Base-by-base conservation (phyloP, 2,888 invertebrate genomes). In the Odontothrips loti region DNA sequence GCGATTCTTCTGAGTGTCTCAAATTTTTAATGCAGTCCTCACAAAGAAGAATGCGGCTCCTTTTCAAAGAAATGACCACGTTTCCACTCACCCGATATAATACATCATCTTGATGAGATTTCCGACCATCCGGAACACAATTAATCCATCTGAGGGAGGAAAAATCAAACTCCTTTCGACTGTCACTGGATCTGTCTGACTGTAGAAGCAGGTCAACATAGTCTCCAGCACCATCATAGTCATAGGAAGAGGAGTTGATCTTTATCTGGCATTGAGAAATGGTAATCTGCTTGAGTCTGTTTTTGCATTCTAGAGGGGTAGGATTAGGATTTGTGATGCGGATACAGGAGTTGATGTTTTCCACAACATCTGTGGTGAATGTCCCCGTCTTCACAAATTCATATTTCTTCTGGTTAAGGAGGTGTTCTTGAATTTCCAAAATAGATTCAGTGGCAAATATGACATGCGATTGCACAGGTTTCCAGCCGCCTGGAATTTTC, bases 281-380 rank as follows among this genome's bases (percentile, higher is more conserved):
- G 2, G 63, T n/a, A 17, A 63, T 17, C 9, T 63, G 63, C n/a
- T 63, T 63, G 9, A 63, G n/a, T 63, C 63, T 63, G n/a, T 15
- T 63, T n/a, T 63, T 63, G n/a, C 17, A 63, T 63, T 63, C n/a
- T n/a, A 63, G n/a, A 20, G n/a, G n/a, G 9, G 63, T 63, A n/a
- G 63, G 63, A n/a, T 63, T 63, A n/a, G 63, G 63, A n/a, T n/a
- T 63, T 63, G 20, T 63, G 63, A 63, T 63, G n/a, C 63, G 17
- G n/a, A 63, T 63, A n/a, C 63, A n/a, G 63, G 63, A 63, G 63
- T 63, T 63, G 17, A 63, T 63, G n/a, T 63, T 63, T n/a, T 63
- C 63, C 63, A 63, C 63, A 63, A 17, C 17, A 63, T 63, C 63
- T n/a, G 63, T 63, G 63, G 63, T n/a, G n/a, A 63, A 63, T 9